phyloP scores from a whole-genome alignment of 1,140 invertebrate species.

The Melanaphis sacchari region DNA sequence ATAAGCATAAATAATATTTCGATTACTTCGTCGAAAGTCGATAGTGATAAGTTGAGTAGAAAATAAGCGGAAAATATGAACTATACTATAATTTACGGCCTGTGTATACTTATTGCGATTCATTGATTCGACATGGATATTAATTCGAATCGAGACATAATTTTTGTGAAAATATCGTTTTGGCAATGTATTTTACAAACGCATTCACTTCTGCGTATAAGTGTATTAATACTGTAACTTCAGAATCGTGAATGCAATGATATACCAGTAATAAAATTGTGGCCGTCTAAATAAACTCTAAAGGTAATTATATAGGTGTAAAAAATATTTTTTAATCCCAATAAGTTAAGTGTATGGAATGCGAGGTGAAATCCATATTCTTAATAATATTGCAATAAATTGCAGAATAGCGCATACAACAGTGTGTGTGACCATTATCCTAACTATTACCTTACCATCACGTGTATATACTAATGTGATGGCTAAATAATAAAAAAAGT shows the following conservation, averaged over 20 bases:
- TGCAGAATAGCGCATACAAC: no score
- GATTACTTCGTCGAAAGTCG: neutral
- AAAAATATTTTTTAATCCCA: neutral
- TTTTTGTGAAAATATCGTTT: neutral
- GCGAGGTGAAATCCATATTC: neutral
- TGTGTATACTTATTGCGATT: neutral
- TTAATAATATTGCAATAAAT: neutral
- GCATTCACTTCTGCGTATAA: neutral
- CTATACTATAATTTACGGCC: neutral
- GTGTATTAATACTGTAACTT: no score
- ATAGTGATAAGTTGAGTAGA: neutral
- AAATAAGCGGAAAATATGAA: neutral
- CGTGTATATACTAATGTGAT: no score
- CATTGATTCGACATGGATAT: neutral
- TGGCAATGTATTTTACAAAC: neutral
- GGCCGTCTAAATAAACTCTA: neutral
- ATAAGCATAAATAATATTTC: neutral
- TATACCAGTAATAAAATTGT: neutral
- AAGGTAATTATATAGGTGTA: neutral
- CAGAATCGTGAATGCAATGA: neutral
- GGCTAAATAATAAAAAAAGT: neutral
- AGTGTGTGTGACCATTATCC: neutral
- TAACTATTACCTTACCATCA: no score
- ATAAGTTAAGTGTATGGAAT: neutral
- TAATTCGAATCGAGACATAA: neutral